These are phyloP conservation scores for Plebejus anna DNA, from an alignment of 2,888 invertebrate species.

Conservation along the genomic window DNA sequence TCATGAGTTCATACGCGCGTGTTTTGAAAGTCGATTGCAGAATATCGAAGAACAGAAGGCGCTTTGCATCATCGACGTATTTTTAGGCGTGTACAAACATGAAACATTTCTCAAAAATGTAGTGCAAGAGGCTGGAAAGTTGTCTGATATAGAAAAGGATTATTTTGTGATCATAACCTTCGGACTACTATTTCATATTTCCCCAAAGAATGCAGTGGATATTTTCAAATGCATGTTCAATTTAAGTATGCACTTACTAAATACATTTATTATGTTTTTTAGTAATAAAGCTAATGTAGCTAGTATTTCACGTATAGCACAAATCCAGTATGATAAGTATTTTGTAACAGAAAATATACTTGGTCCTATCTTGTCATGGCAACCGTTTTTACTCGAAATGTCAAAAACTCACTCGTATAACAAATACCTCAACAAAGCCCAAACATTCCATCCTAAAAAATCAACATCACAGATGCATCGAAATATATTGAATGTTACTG, in stretches of 20 bases:
- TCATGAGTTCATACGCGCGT: constrained; percentile 63
- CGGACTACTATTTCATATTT: constrained; percentile 58
- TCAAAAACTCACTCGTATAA: constrained; percentile 51
- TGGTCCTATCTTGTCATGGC: constrained; percentile 69
- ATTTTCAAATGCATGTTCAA: constrained; percentile 69
- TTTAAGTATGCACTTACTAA: constrained; percentile 59
- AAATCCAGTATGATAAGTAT: constrained; percentile 68
- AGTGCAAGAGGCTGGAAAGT: constrained; percentile 52
- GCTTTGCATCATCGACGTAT: constrained; percentile 64
- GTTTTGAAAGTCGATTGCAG: constrained; percentile 63
- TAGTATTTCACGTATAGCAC: constrained; percentile 67
- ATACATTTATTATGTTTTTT: constrained; percentile 62
- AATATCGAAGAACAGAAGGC: constrained; percentile 56
- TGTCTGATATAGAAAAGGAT: constrained; percentile 56
- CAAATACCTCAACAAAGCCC: constrained; percentile 55
- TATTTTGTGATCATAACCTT: constrained; percentile 61
- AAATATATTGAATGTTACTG: constrained; percentile 57
- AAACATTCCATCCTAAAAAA: constrained; percentile 53
- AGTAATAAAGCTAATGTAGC: constrained; percentile 66
- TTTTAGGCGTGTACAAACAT: constrained; percentile 62
- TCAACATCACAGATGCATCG: constrained; percentile 59
- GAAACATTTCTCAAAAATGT: constrained; percentile 53
- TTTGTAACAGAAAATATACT: constrained; percentile 74
- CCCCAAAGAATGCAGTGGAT: constrained; percentile 51
- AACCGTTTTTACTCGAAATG: constrained; percentile 69